Conservation (phyloP, 2,797 vertebrate species). For the Valencia hispanica region DNA sequence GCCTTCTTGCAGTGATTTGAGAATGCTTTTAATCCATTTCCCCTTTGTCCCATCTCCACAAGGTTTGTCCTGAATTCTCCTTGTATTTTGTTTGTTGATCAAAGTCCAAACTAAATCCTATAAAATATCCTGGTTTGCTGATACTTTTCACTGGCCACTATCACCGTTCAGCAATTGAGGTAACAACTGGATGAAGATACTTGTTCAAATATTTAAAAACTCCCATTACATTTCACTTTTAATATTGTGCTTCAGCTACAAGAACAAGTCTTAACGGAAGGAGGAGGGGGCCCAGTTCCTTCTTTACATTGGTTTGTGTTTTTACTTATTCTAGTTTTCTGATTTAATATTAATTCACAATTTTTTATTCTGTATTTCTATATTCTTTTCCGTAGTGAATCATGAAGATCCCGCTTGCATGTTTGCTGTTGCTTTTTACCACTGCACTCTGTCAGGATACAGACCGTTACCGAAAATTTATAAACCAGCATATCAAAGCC, state of each 20-base stretch:
- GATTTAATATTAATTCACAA: background rate
- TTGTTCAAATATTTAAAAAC: background rate
- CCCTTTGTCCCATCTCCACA: background rate
- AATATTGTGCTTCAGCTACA: background rate
- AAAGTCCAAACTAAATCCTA: background rate
- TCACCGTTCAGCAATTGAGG: background rate
- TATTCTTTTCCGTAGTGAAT: slow-evolving; percentile 15
- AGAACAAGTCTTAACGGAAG: background rate
- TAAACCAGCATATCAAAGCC: slow-evolving; percentile 20
- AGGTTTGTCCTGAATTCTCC: background rate
- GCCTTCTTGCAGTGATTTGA: background rate
- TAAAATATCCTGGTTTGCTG: background rate
- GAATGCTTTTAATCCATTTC: background rate
- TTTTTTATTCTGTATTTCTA: background rate
- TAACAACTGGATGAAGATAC: background rate
- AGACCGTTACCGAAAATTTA: slow-evolving; percentile 5
- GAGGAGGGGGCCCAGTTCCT: background rate
- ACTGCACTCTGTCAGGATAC: background rate
- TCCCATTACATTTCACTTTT: background rate
- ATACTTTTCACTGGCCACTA: background rate
- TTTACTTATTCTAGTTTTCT: background rate
- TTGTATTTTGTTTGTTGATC: background rate
- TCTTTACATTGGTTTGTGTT: background rate
- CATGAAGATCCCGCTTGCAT: slow-evolving; percentile 37
- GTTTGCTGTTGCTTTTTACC: slow-evolving; percentile 37